These are phyloP conservation scores for Heterochromis multidens DNA, from an alignment of 2,113 vertebrate genomes.

Conservation along the genomic window DNA sequence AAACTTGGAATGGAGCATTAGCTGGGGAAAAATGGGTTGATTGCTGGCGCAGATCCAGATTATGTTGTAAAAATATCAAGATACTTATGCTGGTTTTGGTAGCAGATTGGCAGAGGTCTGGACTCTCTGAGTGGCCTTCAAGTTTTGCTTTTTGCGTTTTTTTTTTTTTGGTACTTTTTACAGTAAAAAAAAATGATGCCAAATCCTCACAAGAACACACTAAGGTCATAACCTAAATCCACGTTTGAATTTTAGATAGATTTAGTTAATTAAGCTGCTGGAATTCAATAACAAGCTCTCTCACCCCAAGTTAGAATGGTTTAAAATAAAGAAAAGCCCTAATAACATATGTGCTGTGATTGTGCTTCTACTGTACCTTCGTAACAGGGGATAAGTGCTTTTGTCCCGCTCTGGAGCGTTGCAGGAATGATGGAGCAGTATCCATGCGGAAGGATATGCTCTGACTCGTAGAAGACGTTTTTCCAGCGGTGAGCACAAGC, in stretches of 20 bases:
- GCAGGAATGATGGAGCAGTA: slow-evolving; percentile 92
- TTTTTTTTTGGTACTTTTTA: not conserved
- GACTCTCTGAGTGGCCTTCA: not conserved
- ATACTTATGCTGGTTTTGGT: not conserved
- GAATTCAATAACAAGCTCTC: not conserved
- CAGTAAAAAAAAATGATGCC: not conserved
- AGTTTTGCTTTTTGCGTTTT: too few species aligned
- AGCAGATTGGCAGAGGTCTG: not conserved
- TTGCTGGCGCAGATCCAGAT: not conserved
- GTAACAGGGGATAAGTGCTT: slow-evolving; percentile 89
- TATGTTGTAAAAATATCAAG: not conserved
- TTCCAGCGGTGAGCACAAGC: slow-evolving; percentile 99
- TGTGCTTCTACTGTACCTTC: slow-evolving; percentile 81
- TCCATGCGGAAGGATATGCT: slow-evolving; percentile 92
- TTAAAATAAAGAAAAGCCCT: not conserved
- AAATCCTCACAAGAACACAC: not conserved
- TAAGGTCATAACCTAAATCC: not conserved
- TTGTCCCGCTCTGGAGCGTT: slow-evolving; percentile 83
- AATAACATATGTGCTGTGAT: not conserved
- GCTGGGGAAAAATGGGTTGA: not conserved
- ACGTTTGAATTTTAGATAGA: not conserved
- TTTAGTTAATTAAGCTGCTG: not conserved
- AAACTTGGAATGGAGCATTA: not conserved
- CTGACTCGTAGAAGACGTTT: slow-evolving; percentile 91
- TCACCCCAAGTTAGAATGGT: not conserved